Conservation (phyloP, 2,113 vertebrate genomes). For the Lipophrys pholis region DNA sequence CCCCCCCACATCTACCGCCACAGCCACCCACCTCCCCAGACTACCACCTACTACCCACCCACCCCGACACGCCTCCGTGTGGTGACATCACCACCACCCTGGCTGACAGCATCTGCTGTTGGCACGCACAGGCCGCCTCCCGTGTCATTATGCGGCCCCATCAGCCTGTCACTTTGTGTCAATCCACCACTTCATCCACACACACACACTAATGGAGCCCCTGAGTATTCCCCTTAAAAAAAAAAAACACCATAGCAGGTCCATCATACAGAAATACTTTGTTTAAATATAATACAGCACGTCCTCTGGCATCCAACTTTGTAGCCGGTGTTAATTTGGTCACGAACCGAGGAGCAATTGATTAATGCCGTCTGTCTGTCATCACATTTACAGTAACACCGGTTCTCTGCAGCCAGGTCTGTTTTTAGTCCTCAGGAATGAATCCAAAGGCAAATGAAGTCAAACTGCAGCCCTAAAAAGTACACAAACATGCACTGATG, state of each 20-base stretch:
- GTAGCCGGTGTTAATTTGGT: conserved; percentile 49
- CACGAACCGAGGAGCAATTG: conserved; percentile 12
- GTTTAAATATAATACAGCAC: conserved; percentile 22
- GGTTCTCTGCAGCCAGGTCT: conserved; percentile 32
- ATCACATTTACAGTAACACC: conserved; percentile 37
- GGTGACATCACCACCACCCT: conserved; percentile 59
- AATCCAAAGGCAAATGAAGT: conserved; percentile 14
- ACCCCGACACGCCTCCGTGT: conserved; percentile 25
- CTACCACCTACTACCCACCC: conserved; percentile 7
- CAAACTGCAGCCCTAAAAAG: not conserved
- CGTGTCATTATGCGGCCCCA: conserved; percentile 40
- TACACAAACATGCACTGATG: not conserved
- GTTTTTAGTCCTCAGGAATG: conserved; percentile 43
- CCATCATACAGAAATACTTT: conserved; percentile 18
- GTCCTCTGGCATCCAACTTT: conserved; percentile 13
- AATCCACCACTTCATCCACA: conserved; percentile 25
- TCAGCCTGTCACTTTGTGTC: conserved; percentile 35
- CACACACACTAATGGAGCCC: conserved; percentile 28
- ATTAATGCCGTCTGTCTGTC: conserved; percentile 44
- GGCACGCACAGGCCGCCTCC: conserved; percentile 35
- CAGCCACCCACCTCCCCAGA: not conserved
- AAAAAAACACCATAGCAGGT: not conserved
- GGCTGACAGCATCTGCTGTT: conserved; percentile 46
- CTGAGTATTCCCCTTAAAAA: conserved; percentile 5
- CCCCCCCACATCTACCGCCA: not conserved